These are phyloP conservation scores for Ceratosolen fusciceps DNA, from an alignment of 1,140 invertebrate genomes.

Conservation along the genomic window DNA sequence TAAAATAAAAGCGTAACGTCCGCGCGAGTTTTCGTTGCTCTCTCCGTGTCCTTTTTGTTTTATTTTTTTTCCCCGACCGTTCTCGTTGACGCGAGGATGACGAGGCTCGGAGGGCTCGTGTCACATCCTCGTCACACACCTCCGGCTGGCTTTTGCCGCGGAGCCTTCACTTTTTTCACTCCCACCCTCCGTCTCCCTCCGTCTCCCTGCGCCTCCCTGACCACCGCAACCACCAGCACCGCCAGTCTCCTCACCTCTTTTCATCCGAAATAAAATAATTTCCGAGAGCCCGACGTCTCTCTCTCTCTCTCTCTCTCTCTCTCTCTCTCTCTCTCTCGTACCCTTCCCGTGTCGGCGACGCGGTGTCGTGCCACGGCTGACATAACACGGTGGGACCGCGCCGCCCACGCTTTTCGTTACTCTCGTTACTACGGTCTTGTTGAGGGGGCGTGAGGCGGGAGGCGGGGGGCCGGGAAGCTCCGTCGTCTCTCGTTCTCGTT, in stretches of 20 bases:
- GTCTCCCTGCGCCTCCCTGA: neutral
- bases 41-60: too few relatives aligned
- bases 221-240: too few relatives aligned
- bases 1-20: slow-evolving; percentile 5
- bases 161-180: neutral
- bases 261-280: slow-evolving; percentile 37
- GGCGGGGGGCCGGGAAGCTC: too few relatives aligned
- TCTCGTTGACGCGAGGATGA: slow-evolving; percentile 43
- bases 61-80: slow-evolving; percentile 2
- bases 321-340: too few relatives aligned
- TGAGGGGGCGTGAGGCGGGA: too few relatives aligned
- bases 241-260: neutral
- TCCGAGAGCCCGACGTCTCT: neutral
- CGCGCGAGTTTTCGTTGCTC: slow-evolving; percentile 31
- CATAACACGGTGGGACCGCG: too few relatives aligned
- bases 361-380: too few relatives aligned
- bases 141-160: neutral
- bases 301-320: too few relatives aligned
- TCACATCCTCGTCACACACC: slow-evolving; percentile 13
- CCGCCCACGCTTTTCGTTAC: too few relatives aligned
- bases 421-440: too few relatives aligned
- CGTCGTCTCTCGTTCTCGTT: too few relatives aligned
- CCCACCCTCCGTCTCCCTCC: neutral
- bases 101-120: neutral
- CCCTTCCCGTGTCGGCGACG: too few relatives aligned